phyloP scores from a whole-genome alignment of 2,113 vertebrate species.

The Burhinus oedicnemus region DNA sequence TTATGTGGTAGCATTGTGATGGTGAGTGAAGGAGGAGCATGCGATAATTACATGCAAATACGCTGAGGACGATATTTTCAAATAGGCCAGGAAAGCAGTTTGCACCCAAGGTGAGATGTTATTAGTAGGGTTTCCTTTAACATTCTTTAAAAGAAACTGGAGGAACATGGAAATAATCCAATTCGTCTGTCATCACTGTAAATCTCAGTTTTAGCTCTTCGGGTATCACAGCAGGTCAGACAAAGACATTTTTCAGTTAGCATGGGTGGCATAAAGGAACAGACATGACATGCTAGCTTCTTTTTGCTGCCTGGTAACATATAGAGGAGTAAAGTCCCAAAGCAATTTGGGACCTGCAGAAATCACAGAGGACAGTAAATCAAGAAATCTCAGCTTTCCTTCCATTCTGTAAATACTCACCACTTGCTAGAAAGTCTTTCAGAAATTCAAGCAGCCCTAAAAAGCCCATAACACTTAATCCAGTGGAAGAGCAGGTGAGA shows the following conservation, averaged over 20 bases:
- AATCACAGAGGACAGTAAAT: not conserved
- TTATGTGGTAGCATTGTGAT: not conserved
- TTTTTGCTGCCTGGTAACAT: not conserved
- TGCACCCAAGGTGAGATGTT: not conserved
- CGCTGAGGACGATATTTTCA: not conserved
- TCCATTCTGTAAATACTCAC: not conserved
- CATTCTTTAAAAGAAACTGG: not conserved
- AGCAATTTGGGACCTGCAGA: not conserved
- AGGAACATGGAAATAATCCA: not conserved
- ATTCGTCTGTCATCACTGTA: not conserved
- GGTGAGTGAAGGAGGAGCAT: not conserved
- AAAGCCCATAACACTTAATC: not conserved
- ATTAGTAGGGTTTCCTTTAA: not conserved
- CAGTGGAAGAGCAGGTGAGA: not conserved
- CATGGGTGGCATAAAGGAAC: not conserved
- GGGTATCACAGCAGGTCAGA: not conserved
- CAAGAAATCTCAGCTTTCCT: not conserved
- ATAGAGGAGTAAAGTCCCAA: not conserved
- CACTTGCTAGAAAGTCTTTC: not conserved
- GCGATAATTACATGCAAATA: not conserved
- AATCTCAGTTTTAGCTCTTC: not conserved
- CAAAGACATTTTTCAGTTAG: not conserved
- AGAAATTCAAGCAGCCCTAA: not conserved
- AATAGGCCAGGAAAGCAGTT: not conserved
- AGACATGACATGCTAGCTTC: not conserved